Percentiles rank a stretch among this genome's conserved stretches.
Evolutionary conservation across 2,888 invertebrate genomes (phyloP).

Genomic region (Corbicula japonica): DNA sequence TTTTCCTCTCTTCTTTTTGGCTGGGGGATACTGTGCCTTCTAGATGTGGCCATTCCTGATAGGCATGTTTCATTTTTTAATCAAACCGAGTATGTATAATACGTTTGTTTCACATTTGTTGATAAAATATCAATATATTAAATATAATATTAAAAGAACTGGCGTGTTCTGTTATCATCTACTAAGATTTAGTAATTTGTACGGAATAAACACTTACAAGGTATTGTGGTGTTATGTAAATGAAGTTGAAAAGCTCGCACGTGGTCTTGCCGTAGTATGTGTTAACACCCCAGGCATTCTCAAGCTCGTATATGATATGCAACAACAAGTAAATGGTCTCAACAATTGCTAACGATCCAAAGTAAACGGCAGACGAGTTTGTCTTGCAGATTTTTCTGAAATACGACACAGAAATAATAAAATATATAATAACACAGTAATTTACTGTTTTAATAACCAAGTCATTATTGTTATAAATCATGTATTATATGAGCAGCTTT

Average conservation of each 20-base stretch:
- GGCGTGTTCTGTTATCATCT: too few relatives aligned
- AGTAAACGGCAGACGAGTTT: slow-evolving; percentile 85
- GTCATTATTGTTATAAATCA: neutral
- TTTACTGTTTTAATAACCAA: neutral
- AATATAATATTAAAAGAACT: too few relatives aligned
- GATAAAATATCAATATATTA: too few relatives aligned
- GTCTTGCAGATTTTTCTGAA: slow-evolving; percentile 80
- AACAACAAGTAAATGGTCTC: slow-evolving; percentile 82
- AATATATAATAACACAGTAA: neutral
- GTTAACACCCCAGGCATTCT: slow-evolving; percentile 83
- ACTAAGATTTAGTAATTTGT: too few relatives aligned
- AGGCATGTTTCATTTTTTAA: too few relatives aligned
- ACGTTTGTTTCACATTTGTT: too few relatives aligned
- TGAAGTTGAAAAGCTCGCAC: slow-evolving; percentile 82
- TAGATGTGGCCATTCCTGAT: too few relatives aligned
- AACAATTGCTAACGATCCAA: slow-evolving; percentile 83
- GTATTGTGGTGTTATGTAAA: slow-evolving; percentile 82
- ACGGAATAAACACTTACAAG: slow-evolving; percentile 59
- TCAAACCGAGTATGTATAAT: too few relatives aligned
- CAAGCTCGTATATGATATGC: slow-evolving; percentile 83
- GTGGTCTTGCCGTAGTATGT: slow-evolving; percentile 72
- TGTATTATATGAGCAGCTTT: neutral
- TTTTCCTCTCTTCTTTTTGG: too few relatives aligned
- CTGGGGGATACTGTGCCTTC: too few relatives aligned
- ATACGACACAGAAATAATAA: neutral